Evolutionary conservation across 1,140 invertebrate genomes (phyloP).

Genomic region (Meloidogyne exigua): DNA sequence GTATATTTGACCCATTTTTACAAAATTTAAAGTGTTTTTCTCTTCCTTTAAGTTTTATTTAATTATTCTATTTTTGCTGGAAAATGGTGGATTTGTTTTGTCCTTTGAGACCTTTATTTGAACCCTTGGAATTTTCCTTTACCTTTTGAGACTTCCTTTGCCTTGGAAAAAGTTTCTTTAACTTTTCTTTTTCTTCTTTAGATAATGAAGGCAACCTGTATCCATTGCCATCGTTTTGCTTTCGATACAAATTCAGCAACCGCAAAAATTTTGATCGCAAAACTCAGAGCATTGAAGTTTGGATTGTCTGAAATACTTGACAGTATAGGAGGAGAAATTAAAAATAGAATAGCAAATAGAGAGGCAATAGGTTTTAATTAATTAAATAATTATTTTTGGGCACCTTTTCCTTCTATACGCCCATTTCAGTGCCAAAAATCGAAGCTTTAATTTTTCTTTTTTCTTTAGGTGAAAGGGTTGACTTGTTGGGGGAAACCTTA

Average conservation of each 20-base stretch:
- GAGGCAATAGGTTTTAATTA: not conserved
- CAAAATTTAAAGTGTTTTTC: not conserved
- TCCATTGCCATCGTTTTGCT: constrained; percentile 66
- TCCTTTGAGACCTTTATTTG: too few species aligned
- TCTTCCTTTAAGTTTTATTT: too few species aligned
- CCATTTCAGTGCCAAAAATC: too few species aligned
- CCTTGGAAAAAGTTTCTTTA: too few species aligned
- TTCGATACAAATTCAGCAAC: constrained; percentile 43
- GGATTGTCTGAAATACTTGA: constrained; percentile 71
- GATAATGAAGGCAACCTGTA: constrained; percentile 70
- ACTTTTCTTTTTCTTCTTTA: too few species aligned
- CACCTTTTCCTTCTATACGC: too few species aligned
- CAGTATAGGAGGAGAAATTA: constrained; percentile 19
- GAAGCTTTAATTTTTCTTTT: not conserved
- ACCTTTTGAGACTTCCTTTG: too few species aligned
- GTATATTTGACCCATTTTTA: not conserved
- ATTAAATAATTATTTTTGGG: too few species aligned
- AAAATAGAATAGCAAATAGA: constrained; percentile 15
- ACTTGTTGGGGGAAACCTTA: constrained; percentile 28
- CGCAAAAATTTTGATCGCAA: constrained; percentile 70
- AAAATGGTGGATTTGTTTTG: too few species aligned
- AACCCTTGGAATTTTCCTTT: too few species aligned
- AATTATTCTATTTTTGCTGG: too few species aligned
- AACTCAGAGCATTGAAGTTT: constrained; percentile 75
- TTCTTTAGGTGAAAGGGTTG: constrained; percentile 27